Evolutionary conservation across 1,140 invertebrate genomes (phyloP).

Genomic region (Eciton burchellii): DNA sequence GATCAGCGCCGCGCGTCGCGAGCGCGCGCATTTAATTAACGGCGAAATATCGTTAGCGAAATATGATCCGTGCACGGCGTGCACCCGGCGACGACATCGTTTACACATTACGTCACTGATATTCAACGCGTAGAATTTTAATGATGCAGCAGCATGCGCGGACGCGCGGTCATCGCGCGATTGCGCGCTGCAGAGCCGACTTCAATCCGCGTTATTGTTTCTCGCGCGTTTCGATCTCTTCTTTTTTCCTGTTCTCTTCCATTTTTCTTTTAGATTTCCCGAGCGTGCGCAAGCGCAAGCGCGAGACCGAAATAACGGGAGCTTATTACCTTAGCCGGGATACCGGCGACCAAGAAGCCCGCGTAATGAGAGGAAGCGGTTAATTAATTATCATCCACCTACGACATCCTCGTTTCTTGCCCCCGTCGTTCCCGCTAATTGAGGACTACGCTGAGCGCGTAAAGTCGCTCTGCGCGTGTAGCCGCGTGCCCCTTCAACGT

Average conservation of each 20-base stretch:
- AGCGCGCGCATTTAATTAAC: conserved; percentile 14
- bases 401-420: conserved; percentile 59
- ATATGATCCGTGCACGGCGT: not conserved
- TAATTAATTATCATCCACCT: conserved; percentile 70
- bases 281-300: not conserved
- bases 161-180: not conserved
- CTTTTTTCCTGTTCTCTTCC: too few relatives aligned
- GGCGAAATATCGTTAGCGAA: conserved; percentile 10
- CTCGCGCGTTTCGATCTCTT: not conserved
- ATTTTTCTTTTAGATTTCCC: not conserved
- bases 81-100: not conserved
- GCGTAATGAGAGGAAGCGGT: conserved; percentile 68
- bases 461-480: conserved; percentile 3
- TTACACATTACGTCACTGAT: not conserved
- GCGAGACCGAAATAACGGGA: conserved; percentile 2
- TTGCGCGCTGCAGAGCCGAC: not conserved
- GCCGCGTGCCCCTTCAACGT: not conserved
- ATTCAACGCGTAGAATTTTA: not conserved
- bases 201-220: not conserved
- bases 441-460: conserved; percentile 23
- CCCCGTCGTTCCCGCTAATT: conserved; percentile 39
- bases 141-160: not conserved
- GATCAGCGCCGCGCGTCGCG: not conserved
- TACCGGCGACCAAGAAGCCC: conserved; percentile 58
- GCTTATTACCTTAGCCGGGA: conserved; percentile 38